These are phyloP conservation scores for Columba livia DNA, from an alignment of 2,113 vertebrate species.

Conservation along the genomic window DNA sequence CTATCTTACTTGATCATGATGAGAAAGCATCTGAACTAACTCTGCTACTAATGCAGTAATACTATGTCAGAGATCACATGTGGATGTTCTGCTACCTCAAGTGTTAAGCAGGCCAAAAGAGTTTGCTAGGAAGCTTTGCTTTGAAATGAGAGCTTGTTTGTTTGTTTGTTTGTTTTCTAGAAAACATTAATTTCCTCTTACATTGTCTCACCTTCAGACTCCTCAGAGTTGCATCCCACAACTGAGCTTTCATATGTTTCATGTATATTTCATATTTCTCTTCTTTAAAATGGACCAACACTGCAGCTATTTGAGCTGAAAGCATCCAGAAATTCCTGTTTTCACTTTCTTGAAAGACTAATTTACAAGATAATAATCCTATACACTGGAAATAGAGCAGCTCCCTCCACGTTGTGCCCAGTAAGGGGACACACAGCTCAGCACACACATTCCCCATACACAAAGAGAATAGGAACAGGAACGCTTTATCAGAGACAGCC, in stretches of 20 bases:
- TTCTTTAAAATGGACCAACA: neutral
- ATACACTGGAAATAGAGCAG: neutral
- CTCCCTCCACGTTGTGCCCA: neutral
- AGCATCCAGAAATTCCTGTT: neutral
- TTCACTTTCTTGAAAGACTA: neutral
- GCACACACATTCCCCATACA: accelerated
- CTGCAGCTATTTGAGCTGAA: neutral
- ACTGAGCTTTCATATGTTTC: neutral
- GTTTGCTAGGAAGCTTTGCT: neutral
- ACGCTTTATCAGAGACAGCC: neutral
- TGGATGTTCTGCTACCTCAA: neutral
- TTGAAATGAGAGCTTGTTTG: neutral
- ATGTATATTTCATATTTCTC: neutral
- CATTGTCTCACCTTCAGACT: neutral
- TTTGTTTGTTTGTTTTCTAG: neutral
- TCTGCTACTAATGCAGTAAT: neutral
- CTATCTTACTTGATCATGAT: neutral
- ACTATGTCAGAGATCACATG: neutral
- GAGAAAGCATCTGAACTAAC: neutral
- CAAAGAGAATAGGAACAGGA: neutral
- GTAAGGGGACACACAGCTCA: neutral
- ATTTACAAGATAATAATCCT: neutral
- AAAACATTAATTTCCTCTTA: neutral
- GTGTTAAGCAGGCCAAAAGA: neutral
- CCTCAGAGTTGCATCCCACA: neutral